Evolutionary conservation across 2,888 invertebrate species (phyloP).

Genomic region (Disparrhopalites patrizii): DNA sequence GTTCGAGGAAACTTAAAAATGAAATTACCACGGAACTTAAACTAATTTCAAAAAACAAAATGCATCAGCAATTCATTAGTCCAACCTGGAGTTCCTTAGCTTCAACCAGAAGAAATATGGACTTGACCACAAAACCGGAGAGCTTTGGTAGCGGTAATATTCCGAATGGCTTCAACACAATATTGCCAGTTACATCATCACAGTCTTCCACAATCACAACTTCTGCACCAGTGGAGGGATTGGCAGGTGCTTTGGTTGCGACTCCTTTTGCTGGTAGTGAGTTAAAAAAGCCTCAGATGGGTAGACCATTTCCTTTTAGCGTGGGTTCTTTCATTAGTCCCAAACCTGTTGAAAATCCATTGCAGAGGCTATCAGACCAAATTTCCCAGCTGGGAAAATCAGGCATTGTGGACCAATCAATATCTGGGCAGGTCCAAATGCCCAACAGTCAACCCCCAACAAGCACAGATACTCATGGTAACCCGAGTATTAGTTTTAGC

Average conservation of each 20-base stretch:
- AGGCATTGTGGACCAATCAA: no score
- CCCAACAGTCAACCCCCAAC: no score
- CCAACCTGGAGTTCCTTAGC: neutral
- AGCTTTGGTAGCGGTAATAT: neutral
- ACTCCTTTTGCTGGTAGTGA: no score
- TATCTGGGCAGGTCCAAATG: no score
- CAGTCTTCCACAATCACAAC: neutral
- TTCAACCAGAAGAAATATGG: neutral
- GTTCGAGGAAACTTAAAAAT: neutral
- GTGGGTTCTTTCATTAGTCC: slow-evolving; percentile 44
- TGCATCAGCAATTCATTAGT: slow-evolving; percentile 5
- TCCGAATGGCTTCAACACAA: neutral
- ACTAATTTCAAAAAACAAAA: neutral
- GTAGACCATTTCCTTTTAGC: no score
- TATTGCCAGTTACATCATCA: neutral
- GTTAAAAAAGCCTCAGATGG: no score
- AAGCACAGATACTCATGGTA: no score
- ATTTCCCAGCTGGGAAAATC: slow-evolving; percentile 43
- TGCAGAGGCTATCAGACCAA: slow-evolving; percentile 44
- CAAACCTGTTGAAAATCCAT: slow-evolving; percentile 45
- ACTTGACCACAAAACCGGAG: neutral
- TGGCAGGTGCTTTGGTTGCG: neutral
- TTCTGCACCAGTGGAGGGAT: neutral
- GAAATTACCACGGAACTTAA: neutral
- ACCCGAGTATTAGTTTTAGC: no score